Conservation (phyloP, 2,113 vertebrate genomes). For the Callocephalon fimbriatum region DNA sequence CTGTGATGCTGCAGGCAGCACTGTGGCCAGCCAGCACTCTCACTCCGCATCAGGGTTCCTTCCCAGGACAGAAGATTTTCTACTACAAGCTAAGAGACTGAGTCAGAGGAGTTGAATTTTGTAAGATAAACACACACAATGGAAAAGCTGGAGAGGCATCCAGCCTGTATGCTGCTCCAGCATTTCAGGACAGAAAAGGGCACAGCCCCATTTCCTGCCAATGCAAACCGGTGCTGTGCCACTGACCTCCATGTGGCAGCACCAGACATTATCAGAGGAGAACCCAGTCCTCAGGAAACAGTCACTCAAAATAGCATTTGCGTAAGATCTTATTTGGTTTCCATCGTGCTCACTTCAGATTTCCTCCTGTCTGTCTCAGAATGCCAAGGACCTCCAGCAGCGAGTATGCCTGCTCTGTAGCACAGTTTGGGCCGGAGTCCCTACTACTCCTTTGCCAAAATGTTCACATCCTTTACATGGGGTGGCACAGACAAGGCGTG, state of each 20-base stretch:
- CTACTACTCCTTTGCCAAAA: background rate
- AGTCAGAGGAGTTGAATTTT: background rate
- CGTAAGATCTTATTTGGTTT: background rate
- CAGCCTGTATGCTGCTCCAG: rapidly evolving
- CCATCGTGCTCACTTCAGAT: background rate
- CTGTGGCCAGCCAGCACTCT: rapidly evolving
- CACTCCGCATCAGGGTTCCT: background rate
- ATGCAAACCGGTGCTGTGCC: background rate
- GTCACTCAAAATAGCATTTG: background rate
- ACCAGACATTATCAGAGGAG: background rate
- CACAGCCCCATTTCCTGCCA: background rate
- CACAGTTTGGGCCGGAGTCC: background rate
- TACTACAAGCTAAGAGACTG: background rate
- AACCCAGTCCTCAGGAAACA: background rate
- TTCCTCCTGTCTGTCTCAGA: background rate
- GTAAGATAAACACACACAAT: background rate
- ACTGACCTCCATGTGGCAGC: background rate
- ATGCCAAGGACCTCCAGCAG: background rate
- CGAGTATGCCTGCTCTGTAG: background rate
- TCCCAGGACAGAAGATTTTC: background rate
- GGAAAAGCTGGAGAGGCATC: background rate
- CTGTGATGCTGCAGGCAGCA: background rate
- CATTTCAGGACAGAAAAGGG: background rate
- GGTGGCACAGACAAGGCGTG: rapidly evolving
- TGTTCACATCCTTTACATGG: background rate